phyloP scores from a whole-genome alignment of 30 jellyfish, hydroid and myxozoan species.

The Morbakka virulenta region DNA sequence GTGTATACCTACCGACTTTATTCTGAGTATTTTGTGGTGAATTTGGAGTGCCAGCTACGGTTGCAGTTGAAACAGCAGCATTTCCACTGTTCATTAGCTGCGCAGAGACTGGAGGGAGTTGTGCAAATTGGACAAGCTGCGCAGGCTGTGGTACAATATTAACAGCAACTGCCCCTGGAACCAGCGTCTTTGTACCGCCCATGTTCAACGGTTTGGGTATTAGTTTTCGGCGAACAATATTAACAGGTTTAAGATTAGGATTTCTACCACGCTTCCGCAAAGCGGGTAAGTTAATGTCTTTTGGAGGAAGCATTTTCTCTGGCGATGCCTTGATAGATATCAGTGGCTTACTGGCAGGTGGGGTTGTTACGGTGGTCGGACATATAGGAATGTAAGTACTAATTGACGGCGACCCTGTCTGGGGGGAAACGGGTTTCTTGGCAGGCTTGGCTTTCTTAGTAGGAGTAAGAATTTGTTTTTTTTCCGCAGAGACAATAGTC shows the following conservation, averaged over 20 bases:
- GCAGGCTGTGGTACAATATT: conserved; percentile 96
- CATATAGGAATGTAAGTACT: background rate
- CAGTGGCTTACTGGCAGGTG: background rate
- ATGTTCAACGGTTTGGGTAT: background rate
- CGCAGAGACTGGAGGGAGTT: conserved; percentile 71
- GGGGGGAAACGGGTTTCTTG: background rate
- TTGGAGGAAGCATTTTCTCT: background rate
- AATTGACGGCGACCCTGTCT: background rate
- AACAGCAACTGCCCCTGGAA: conserved; percentile 90
- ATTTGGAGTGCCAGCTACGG: no score
- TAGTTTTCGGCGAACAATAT: conserved; percentile 18
- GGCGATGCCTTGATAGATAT: background rate
- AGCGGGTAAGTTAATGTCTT: background rate
- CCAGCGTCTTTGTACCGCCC: conserved; percentile 43
- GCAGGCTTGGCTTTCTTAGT: background rate
- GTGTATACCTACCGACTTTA: no score
- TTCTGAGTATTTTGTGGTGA: no score
- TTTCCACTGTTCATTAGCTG: conserved; percentile 74
- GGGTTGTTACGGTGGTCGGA: background rate
- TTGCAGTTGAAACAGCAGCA: background rate
- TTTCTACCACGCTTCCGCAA: background rate
- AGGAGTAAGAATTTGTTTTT: background rate
- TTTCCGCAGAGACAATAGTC: background rate
- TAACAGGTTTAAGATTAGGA: conserved; percentile 12
- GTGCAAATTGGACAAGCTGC: conserved; percentile 80